phyloP scores from a whole-genome alignment of 2,888 invertebrate genomes.

The Nomada flava region DNA sequence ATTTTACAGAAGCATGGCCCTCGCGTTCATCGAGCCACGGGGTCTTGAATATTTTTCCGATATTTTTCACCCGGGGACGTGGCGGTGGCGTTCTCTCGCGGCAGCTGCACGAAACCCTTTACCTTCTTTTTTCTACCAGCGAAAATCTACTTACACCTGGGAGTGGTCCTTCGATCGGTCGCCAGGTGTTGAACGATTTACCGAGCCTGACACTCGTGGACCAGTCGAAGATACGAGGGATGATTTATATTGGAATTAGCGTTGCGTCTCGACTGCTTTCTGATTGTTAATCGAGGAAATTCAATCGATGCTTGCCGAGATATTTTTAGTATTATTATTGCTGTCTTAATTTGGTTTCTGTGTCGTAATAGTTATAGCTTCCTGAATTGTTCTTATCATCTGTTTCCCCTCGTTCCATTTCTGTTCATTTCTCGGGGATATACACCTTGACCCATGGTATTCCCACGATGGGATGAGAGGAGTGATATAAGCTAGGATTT shows the following conservation, averaged over 20 bases:
- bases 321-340: too few species aligned
- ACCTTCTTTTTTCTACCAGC: neutral
- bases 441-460: constrained; percentile 39
- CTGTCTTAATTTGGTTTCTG: too few species aligned
- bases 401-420: neutral
- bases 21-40: constrained; percentile 30
- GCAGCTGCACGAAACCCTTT: constrained; percentile 2
- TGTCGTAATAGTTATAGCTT: too few species aligned
- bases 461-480: constrained; percentile 5
- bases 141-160: neutral
- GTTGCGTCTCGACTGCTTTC: too few species aligned
- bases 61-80: constrained; percentile 33
- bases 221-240: too few species aligned
- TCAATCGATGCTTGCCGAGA: too few species aligned
- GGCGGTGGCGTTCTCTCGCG: neutral
- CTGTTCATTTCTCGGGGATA: neutral
- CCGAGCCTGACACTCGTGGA: too few species aligned
- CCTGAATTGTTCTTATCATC: too few species aligned
- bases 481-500: constrained; percentile 4
- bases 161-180: neutral
- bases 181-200: too few species aligned
- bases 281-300: too few species aligned
- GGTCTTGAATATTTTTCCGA: constrained; percentile 47
- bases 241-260: too few species aligned
- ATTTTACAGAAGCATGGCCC: constrained; percentile 54